Evolutionary conservation across 2,113 vertebrate genomes (phyloP).

Genomic region (Epinephelus cyanopodus): DNA sequence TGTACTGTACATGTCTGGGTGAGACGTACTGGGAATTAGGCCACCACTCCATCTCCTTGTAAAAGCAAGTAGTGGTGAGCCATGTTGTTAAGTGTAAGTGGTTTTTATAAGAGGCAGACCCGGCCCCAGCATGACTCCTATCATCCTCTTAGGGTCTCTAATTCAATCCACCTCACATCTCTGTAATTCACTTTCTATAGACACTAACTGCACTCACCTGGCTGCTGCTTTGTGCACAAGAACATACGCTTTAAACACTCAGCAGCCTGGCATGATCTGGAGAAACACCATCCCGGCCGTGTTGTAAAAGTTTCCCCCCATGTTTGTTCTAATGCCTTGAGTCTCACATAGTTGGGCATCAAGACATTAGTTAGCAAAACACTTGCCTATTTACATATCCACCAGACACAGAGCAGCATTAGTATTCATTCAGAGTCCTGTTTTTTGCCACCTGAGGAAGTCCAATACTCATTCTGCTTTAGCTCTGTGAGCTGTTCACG

Average conservation of each 20-base stretch:
- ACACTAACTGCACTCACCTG: constrained; percentile 57
- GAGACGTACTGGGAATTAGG: constrained; percentile 57
- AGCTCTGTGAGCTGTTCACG: not conserved
- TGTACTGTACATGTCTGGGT: constrained; percentile 59
- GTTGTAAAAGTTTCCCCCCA: not conserved
- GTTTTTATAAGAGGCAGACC: constrained; percentile 56
- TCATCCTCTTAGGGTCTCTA: constrained; percentile 75
- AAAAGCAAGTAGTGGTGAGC: constrained; percentile 41
- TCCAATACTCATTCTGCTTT: not conserved
- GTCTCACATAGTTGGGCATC: not conserved
- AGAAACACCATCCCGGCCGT: not conserved
- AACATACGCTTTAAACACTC: not conserved
- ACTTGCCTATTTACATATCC: not conserved
- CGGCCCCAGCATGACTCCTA: constrained; percentile 57
- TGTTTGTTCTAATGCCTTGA: not conserved
- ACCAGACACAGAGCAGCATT: not conserved
- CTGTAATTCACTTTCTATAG: constrained; percentile 66
- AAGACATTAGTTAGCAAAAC: not conserved
- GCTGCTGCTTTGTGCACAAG: constrained; percentile 9
- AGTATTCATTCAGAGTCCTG: constrained; percentile 13
- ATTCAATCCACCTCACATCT: constrained; percentile 70
- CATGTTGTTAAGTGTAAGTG: constrained; percentile 65
- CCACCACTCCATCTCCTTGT: constrained; percentile 38
- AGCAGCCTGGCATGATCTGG: not conserved
- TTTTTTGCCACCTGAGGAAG: not conserved